Percentiles rank a stretch among this genome's conserved stretches.
Conservation (phyloP, 1,140 invertebrate species). For the Drosophila tristis region DNA sequence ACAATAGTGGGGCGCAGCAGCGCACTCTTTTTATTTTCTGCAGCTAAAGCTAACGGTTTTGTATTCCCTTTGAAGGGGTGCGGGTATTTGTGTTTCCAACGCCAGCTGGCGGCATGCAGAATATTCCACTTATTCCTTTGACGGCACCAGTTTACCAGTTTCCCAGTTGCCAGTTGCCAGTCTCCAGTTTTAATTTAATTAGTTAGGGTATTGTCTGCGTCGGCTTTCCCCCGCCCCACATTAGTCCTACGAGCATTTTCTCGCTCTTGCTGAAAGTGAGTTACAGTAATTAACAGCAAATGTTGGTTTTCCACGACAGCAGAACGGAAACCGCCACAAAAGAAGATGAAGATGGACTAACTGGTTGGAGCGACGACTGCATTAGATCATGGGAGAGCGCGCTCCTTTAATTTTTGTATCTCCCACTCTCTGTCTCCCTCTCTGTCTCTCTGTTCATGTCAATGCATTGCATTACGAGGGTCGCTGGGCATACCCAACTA, state of each 20-base stretch:
- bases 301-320: constrained; percentile 23
- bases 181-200: not conserved
- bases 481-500: constrained; percentile 10
- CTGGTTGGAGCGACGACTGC: not conserved
- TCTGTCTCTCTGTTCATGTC: constrained; percentile 3
- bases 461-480: not conserved
- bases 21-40: not conserved
- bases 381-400: too few relatives aligned
- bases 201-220: not conserved
- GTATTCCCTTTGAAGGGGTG: not conserved
- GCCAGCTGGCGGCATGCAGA: not conserved
- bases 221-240: not conserved
- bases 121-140: too few relatives aligned
- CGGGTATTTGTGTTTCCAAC: not conserved
- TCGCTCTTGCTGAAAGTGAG: constrained; percentile 28
- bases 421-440: not conserved
- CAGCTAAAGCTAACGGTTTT: constrained; percentile 41
- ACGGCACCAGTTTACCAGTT: too few relatives aligned
- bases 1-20: not conserved
- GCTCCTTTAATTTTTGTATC: constrained; percentile 14
- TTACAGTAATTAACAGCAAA: constrained; percentile 49
- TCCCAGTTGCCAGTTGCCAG: too few relatives aligned
- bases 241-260: not conserved
- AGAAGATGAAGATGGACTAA: constrained; percentile 5
- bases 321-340: constrained; percentile 6